phyloP scores from a whole-genome alignment of 1,140 invertebrate species.

The Sitophilus oryzae region DNA sequence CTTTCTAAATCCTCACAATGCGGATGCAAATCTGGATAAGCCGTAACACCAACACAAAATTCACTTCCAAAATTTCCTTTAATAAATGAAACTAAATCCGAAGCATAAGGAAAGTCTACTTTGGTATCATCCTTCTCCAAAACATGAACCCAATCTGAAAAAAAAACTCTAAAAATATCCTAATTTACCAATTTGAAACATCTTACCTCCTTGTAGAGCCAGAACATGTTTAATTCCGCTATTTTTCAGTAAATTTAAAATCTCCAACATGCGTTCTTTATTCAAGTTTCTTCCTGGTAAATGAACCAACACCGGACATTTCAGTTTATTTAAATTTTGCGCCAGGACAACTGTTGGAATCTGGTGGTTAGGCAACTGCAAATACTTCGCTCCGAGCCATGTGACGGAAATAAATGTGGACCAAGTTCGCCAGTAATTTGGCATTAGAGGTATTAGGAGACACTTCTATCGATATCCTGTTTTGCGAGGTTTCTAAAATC shows the following conservation, averaged over 20 bases:
- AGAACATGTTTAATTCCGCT: conserved; percentile 34
- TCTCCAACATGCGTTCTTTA: conserved; percentile 20
- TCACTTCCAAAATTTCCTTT: conserved; percentile 54
- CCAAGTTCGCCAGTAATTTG: conserved; percentile 12
- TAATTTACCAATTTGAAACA: no score
- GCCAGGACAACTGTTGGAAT: conserved; percentile 29
- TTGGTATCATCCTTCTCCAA: conserved; percentile 32
- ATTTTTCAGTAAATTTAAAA: conserved; percentile 27
- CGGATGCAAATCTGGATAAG: conserved; percentile 69
- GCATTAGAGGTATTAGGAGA: conserved; percentile 21
- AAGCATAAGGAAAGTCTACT: conserved; percentile 55
- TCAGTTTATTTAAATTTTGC: conserved; percentile 11
- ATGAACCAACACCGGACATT: conserved; percentile 30
- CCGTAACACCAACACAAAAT: conserved; percentile 67
- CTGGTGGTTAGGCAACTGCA: conserved; percentile 6
- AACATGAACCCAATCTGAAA: conserved; percentile 15
- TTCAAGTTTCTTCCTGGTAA: conserved; percentile 31
- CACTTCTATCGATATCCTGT: conserved; percentile 27
- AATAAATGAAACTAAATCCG: conserved; percentile 60
- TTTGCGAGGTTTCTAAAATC: not conserved
- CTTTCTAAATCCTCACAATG: conserved; percentile 55
- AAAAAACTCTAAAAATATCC: no score
- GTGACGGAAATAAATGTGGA: conserved; percentile 31
- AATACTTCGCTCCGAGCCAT: conserved; percentile 25
- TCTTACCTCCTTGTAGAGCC: conserved; percentile 36